Evolutionary conservation across 2,113 vertebrate genomes (phyloP).

Genomic region (Alouatta palliata): DNA sequence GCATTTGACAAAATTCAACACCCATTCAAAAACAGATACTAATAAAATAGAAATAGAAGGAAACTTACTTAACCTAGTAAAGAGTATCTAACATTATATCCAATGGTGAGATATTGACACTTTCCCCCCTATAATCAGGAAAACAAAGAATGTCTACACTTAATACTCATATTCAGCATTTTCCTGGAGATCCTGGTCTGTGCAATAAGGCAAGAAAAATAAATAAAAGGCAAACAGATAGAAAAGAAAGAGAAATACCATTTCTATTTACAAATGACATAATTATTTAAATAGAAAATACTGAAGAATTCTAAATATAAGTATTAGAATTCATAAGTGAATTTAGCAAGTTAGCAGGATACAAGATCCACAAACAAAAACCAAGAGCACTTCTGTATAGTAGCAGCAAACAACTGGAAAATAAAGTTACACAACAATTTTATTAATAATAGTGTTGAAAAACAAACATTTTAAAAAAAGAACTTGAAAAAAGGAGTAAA

Average conservation of each 20-base stretch:
- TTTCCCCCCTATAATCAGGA: neutral
- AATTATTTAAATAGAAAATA: neutral
- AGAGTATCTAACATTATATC: neutral
- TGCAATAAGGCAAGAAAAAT: neutral
- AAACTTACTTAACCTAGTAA: neutral
- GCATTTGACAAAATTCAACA: neutral
- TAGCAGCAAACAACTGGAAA: neutral
- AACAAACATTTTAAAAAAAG: neutral
- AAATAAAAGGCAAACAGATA: neutral
- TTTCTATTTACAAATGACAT: neutral
- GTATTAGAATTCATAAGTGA: slow-evolving; percentile 16
- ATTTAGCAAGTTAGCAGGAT: neutral
- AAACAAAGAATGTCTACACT: neutral
- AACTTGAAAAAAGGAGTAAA: neutral
- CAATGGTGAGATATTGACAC: neutral
- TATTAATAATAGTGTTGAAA: neutral
- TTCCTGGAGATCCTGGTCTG: neutral
- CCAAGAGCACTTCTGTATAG: neutral
- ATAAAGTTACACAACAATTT: neutral
- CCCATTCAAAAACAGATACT: neutral
- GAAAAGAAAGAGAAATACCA: neutral
- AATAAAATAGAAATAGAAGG: neutral
- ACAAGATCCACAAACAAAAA: neutral
- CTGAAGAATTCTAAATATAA: neutral
- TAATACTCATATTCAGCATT: neutral